Conservation (phyloP, 1,140 invertebrate species). For the Hormaphis cornu region DNA sequence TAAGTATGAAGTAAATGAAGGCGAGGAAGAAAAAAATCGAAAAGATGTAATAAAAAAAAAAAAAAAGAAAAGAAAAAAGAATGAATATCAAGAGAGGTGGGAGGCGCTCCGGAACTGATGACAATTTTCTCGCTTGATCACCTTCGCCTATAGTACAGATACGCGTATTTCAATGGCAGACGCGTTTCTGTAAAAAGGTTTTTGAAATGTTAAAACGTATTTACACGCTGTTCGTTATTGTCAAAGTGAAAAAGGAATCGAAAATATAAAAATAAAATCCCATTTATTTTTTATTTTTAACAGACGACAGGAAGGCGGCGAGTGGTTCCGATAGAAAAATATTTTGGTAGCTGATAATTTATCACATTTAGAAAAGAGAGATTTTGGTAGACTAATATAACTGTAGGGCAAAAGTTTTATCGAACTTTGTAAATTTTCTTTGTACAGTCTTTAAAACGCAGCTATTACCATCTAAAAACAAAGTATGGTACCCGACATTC, state of each 20-base stretch:
- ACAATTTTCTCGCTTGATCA: constrained; percentile 25
- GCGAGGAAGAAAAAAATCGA: background rate
- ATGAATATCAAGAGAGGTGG: background rate
- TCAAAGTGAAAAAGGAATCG: background rate
- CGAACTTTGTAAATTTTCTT: too few relatives aligned
- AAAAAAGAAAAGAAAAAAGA: constrained; percentile 1
- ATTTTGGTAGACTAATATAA: too few relatives aligned
- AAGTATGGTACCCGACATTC: too few relatives aligned
- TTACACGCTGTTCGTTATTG: background rate
- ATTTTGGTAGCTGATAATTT: too few relatives aligned
- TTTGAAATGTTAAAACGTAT: constrained; percentile 20
- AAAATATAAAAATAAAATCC: background rate
- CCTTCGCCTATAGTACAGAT: too few relatives aligned
- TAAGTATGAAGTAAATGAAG: constrained; percentile 12
- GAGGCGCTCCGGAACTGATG: constrained; percentile 26
- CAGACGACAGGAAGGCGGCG: background rate
- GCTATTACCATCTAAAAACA: too few relatives aligned
- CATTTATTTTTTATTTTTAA: background rate
- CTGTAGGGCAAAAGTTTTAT: too few relatives aligned
- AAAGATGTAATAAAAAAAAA: constrained; percentile 15
- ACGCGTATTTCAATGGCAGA: background rate
- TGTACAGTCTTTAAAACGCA: too few relatives aligned
- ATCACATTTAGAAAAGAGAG: too few relatives aligned
- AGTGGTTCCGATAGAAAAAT: too few relatives aligned
- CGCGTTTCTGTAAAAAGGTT: constrained; percentile 16